These are phyloP conservation scores for Caenorhabditis sulstoni DNA, from an alignment of 2,888 invertebrate species.

Conservation along the genomic window DNA sequence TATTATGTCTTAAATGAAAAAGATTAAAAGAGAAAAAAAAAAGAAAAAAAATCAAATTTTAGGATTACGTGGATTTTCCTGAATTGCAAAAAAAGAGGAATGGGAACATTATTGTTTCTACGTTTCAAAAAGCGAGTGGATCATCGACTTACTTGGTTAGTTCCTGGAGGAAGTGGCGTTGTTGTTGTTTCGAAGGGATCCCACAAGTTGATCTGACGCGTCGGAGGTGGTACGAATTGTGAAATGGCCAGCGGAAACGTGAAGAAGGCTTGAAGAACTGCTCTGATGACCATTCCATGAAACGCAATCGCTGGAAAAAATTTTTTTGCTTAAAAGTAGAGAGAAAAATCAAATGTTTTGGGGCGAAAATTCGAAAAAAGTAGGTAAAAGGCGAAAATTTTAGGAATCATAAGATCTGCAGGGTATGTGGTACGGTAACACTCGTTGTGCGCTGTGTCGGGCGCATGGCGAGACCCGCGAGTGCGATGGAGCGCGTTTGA, in stretches of 20 bases:
- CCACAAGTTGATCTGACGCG: slow-evolving; percentile 76
- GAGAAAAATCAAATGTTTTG: slow-evolving; percentile 1
- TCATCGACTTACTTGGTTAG: slow-evolving; percentile 45
- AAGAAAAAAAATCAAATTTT: neutral
- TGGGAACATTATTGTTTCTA: neutral
- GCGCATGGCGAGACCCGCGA: slow-evolving; percentile 38
- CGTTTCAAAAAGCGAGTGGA: neutral
- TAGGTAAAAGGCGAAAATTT: slow-evolving; percentile 25
- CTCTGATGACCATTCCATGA: slow-evolving; percentile 42
- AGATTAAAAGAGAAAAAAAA: neutral
- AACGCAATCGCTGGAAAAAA: slow-evolving; percentile 39
- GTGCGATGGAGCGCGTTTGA: slow-evolving; percentile 35
- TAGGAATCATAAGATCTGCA: slow-evolving; percentile 22
- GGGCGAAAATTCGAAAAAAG: slow-evolving; percentile 18
- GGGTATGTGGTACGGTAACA: slow-evolving; percentile 39
- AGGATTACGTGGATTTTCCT: neutral
- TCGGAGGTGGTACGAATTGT: slow-evolving; percentile 67
- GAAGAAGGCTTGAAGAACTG: slow-evolving; percentile 23
- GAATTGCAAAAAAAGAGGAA: neutral
- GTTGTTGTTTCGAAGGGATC: slow-evolving; percentile 72
- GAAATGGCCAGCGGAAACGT: slow-evolving; percentile 43
- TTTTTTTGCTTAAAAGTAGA: neutral
- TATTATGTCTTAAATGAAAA: neutral
- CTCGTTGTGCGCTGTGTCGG: slow-evolving; percentile 25
- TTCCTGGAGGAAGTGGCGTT: slow-evolving; percentile 59